These are phyloP conservation scores for Neelides folsomi DNA, from an alignment of 2,888 invertebrate species.

Conservation along the genomic window DNA sequence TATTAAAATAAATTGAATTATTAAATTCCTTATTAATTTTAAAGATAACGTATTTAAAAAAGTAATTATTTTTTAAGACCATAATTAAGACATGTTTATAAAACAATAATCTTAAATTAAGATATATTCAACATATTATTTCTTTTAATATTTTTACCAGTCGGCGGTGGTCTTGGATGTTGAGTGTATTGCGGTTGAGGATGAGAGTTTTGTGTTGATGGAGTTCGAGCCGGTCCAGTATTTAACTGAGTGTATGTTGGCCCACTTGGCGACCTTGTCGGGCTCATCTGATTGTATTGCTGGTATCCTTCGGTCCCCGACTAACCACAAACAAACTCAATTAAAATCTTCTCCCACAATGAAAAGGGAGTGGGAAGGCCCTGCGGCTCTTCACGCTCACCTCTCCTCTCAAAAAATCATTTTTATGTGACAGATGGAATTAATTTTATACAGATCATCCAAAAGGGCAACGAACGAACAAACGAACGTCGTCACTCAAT, in stretches of 20 bases:
- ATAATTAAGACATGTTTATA: too few relatives aligned
- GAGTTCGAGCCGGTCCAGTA: constrained; percentile 46
- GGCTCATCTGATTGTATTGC: constrained; percentile 55
- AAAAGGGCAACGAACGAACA: too few relatives aligned
- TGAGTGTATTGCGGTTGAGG: constrained; percentile 27
- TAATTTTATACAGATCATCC: too few relatives aligned
- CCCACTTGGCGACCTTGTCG: constrained; percentile 67
- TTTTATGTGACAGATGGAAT: too few relatives aligned
- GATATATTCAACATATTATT: neutral
- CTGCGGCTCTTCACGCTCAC: too few relatives aligned
- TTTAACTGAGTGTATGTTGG: constrained; percentile 68
- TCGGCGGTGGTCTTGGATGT: constrained; percentile 29
- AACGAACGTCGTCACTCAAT: too few relatives aligned
- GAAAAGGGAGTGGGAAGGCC: too few relatives aligned
- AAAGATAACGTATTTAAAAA: constrained; percentile 1
- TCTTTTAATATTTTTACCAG: constrained; percentile 25
- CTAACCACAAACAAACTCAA: constrained; percentile 35
- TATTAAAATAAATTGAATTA: constrained; percentile 6
- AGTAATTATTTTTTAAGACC: neutral
- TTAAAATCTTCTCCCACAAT: neutral
- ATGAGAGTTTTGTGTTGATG: constrained; percentile 6
- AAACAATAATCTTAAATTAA: neutral
- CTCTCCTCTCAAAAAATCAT: too few relatives aligned
- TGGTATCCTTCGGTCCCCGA: constrained; percentile 59
- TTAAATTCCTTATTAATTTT: too few relatives aligned